Evolutionary conservation across 2,797 vertebrate genomes (phyloP).

Genomic region (Poeciliopsis infans): DNA sequence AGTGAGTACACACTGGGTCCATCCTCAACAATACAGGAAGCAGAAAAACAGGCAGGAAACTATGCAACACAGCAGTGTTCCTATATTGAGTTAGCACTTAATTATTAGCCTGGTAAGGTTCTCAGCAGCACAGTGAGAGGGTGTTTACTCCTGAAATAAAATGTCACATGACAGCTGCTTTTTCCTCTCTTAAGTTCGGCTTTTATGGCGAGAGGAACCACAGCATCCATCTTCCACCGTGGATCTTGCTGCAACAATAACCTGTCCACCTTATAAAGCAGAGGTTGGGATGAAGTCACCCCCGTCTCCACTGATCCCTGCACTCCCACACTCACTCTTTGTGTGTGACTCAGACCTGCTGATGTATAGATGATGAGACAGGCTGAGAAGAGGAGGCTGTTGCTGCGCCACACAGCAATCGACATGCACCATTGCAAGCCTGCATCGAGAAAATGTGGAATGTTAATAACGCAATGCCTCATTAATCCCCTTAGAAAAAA

Average conservation of each 20-base stretch:
- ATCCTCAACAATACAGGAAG: constrained; percentile 25
- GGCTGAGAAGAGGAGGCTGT: constrained; percentile 64
- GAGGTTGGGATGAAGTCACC: constrained; percentile 57
- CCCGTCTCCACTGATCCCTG: constrained; percentile 61
- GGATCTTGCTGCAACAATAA: constrained; percentile 68
- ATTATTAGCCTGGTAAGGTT: constrained; percentile 26
- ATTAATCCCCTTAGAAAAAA: constrained; percentile 50
- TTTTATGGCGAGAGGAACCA: constrained; percentile 40
- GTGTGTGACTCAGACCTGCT: constrained; percentile 72
- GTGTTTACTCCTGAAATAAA: constrained; percentile 52
- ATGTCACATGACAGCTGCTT: constrained; percentile 50
- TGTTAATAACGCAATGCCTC: constrained; percentile 56
- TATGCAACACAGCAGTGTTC: constrained; percentile 15
- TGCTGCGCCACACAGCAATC: constrained; percentile 48
- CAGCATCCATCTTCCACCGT: constrained; percentile 55
- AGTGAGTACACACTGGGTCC: constrained; percentile 1
- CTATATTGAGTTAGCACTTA: constrained; percentile 23
- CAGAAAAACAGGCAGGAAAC: constrained; percentile 20
- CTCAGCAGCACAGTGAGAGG: constrained; percentile 26
- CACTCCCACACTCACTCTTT: constrained; percentile 61
- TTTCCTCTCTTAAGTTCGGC: constrained; percentile 45
- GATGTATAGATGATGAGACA: constrained; percentile 72
- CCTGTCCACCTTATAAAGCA: constrained; percentile 62
- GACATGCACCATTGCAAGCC: constrained; percentile 53
- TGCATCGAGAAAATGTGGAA: constrained; percentile 43